Evolutionary conservation across 2,888 invertebrate species (phyloP).

Genomic region (Watsonalla cultraria): DNA sequence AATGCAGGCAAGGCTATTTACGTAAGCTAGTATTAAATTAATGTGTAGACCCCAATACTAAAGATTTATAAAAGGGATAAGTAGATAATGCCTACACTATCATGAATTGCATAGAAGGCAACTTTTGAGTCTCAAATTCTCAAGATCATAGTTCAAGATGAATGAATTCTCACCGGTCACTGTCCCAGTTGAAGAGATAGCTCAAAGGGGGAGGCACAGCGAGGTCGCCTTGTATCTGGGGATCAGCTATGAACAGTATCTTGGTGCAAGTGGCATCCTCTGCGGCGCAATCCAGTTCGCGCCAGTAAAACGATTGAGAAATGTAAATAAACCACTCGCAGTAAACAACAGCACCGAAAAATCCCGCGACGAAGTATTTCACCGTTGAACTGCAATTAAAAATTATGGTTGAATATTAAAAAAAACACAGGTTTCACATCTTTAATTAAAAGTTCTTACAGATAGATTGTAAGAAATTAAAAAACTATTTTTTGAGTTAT

Average conservation of each 20-base stretch:
- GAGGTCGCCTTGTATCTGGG: constrained; percentile 92
- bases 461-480: no score
- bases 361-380: constrained; percentile 48
- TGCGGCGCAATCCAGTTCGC: constrained; percentile 63
- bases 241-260: constrained; percentile 90
- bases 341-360: constrained; percentile 56
- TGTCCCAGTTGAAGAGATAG: constrained; percentile 89
- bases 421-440: not conserved
- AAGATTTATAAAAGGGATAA: no score
- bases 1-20: no score
- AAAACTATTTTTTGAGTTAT: not conserved
- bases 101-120: not conserved
- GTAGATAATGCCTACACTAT: no score
- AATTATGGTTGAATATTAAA: not conserved
- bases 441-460: no score
- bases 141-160: no score
- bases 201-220: constrained; percentile 84
- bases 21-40: no score
- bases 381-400: constrained; percentile 41
- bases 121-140: no score
- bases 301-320: constrained; percentile 58
- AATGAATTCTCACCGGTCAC: constrained; percentile 84
- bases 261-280: constrained; percentile 76
- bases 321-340: constrained; percentile 78
- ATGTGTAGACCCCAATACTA: no score